phyloP scores from a whole-genome alignment of 2,113 vertebrate genomes.

The Anoplopoma fimbria region DNA sequence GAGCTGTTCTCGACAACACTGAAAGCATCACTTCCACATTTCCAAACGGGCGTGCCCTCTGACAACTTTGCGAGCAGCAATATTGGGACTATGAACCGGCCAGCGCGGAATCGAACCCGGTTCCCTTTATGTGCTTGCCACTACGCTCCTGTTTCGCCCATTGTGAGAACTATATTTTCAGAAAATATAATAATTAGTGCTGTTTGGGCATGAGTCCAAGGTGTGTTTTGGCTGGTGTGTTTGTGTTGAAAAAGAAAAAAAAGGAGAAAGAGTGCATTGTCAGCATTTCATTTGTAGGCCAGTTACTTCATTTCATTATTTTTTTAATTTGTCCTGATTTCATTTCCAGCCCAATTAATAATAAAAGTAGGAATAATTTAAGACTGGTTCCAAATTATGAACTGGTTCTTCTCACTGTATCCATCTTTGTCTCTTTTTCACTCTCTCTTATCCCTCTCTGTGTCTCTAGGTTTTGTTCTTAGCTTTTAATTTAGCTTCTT shows the following conservation, averaged over 20 bases:
- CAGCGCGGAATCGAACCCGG: too few species aligned
- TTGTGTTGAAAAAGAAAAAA: background rate
- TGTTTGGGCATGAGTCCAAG: background rate
- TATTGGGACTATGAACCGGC: too few species aligned
- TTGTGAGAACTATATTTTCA: background rate
- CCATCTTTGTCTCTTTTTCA: background rate
- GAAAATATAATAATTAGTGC: background rate
- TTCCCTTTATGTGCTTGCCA: too few species aligned
- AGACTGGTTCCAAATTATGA: conserved; percentile 28
- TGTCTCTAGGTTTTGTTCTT: background rate
- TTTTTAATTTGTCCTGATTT: conserved; percentile 50
- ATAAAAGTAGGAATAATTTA: conserved; percentile 51
- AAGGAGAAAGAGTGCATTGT: background rate
- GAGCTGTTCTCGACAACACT: too few species aligned
- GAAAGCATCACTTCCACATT: too few species aligned
- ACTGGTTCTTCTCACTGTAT: background rate
- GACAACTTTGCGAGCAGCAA: too few species aligned
- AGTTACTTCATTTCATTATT: conserved; percentile 50
- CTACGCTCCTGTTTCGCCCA: too few species aligned
- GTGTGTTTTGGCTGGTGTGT: conserved; percentile 1
- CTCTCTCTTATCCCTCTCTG: background rate
- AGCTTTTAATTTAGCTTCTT: background rate
- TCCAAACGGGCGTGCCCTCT: too few species aligned
- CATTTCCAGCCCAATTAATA: conserved; percentile 61
- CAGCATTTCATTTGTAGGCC: background rate